Conservation (phyloP, 2,113 vertebrate genomes). For the Prionailurus viverrinus region DNA sequence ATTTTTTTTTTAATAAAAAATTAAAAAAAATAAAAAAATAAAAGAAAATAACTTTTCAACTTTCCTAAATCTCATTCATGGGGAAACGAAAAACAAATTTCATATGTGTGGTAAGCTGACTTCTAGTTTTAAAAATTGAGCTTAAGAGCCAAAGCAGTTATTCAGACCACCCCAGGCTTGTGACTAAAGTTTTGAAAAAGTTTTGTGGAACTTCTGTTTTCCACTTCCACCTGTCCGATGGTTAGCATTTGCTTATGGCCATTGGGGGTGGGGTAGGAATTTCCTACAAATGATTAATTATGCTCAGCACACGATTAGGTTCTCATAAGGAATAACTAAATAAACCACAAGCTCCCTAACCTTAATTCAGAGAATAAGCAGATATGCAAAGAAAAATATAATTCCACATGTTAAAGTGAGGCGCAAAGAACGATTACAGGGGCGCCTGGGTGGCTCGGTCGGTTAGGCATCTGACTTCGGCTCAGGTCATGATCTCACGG, state of each 20-base stretch:
- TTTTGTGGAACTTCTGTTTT: neutral
- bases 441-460: too few species aligned
- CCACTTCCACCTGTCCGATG: neutral
- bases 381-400: neutral
- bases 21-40: too few species aligned
- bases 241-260: neutral
- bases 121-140: slow-evolving; percentile 34
- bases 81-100: slow-evolving; percentile 13
- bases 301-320: neutral
- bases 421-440: neutral
- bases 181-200: neutral
- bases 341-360: neutral
- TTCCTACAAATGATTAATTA: neutral
- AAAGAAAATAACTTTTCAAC: slow-evolving; percentile 50
- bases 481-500: too few species aligned
- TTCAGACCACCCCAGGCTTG: neutral
- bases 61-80: neutral
- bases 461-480: too few species aligned
- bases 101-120: neutral
- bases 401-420: neutral
- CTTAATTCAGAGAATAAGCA: slow-evolving; percentile 31
- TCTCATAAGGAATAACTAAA: neutral
- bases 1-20: too few species aligned
- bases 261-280: neutral
- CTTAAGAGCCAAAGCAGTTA: neutral